Evolutionary conservation across 2,113 vertebrate genomes (phyloP), one percentile per base, ranked within the genome.

Genomic region (Galeopterus variegatus): DNA sequence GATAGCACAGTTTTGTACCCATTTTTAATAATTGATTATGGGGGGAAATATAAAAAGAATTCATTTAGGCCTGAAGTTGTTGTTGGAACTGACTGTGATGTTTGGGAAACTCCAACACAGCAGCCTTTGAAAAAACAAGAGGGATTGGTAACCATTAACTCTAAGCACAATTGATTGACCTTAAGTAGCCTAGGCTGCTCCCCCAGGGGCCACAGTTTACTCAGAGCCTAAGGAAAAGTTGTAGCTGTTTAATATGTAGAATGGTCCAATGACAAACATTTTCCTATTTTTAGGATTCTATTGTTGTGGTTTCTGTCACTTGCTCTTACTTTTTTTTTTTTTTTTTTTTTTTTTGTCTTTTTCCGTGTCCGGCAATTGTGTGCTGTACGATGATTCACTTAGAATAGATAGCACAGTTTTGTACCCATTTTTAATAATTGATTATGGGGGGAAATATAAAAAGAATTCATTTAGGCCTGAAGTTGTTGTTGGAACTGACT

Each of bases 81-180:
- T 76, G 8, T 86, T 33, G 3, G 41, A 95, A 92, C 26, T 86
- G 67, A 92, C 64, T 90, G 48, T 48, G 80, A 79, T 67, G 17
- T 89, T 69, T 92, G 52, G 54, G 69, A 96, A 81, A 76, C 41
- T 75, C 54, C 21, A 79, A 31, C 26, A 15, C 48, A 96, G 94
- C 54, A 79, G 82, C 13, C 64, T 96, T 96, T 82, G 67, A 81
- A 56, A 79, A 83, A 58, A 41, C 41, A 4, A 4, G 41, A 41
- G 64, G 70, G 45, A 95, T 92, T 97, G 94, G 94, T 94, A 90
- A 95, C 93, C 96, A 95, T 93, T 82, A 97, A 97, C 84, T 87
- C 28, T 65, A 92, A 98, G 83, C 31, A 69, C 80, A 69, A 80
- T 80, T 90, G 94, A 95, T 96, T 96, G 94, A 95, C 94, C 93